These are phyloP conservation scores for Notodonta ziczac DNA, from an alignment of 2,888 invertebrate species.

Conservation along the genomic window DNA sequence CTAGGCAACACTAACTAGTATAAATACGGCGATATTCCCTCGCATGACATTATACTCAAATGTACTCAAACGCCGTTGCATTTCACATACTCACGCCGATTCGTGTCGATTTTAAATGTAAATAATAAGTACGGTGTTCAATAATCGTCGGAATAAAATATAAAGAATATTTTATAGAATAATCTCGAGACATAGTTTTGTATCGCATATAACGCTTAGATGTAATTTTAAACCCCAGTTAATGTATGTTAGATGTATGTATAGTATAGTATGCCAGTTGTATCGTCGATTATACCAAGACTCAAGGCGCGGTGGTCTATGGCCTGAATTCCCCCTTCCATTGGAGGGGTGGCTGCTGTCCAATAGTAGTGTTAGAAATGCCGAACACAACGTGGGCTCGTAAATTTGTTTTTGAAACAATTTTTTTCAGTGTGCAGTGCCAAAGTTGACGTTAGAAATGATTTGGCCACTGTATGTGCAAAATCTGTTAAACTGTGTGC, in stretches of 20 bases:
- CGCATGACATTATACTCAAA: neutral
- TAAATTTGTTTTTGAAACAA: no score
- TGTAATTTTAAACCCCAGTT: constrained; percentile 60
- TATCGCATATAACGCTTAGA: constrained; percentile 54
- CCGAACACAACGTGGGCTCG: no score
- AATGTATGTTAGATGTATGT: constrained; percentile 40
- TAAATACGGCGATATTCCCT: no score
- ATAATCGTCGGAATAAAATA: constrained; percentile 46
- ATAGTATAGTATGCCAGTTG: no score
- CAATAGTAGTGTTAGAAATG: no score
- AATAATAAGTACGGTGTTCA: constrained; percentile 65
- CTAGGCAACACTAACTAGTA: no score
- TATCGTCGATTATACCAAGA: no score
- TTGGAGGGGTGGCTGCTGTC: no score
- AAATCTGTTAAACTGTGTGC: neutral
- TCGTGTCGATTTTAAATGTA: constrained; percentile 46
- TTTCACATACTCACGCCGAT: constrained; percentile 19
- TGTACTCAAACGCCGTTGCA: neutral
- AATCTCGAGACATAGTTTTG: constrained; percentile 60
- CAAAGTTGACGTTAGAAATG: constrained; percentile 1
- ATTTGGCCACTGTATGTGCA: neutral
- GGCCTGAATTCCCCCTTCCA: no score
- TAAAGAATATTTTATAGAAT: constrained; percentile 43
- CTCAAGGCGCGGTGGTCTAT: no score
- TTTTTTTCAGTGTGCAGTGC: neutral